phyloP scores from a whole-genome alignment of 2,113 vertebrate species.

The Empidonax alnorum region DNA sequence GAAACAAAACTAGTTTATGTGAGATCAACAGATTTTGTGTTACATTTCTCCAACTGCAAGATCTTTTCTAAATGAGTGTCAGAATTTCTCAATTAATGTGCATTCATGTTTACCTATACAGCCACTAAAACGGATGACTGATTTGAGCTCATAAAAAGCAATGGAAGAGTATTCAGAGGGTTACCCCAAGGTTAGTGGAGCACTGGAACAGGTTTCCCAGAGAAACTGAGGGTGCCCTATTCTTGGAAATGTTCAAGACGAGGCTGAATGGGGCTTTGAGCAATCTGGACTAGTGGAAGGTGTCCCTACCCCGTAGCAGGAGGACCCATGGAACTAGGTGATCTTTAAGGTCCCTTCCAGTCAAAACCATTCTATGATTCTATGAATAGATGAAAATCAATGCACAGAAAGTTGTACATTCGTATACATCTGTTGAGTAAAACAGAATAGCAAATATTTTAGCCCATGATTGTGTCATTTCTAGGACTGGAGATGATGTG shows the following conservation, averaged over 20 bases:
- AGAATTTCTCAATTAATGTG: background rate
- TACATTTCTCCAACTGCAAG: background rate
- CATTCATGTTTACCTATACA: background rate
- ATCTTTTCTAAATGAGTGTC: background rate
- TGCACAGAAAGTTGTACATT: background rate
- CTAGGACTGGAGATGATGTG: conserved; percentile 89
- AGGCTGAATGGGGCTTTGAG: background rate
- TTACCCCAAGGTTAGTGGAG: background rate
- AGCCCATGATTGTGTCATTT: background rate
- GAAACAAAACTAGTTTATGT: background rate
- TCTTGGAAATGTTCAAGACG: background rate
- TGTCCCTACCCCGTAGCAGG: background rate
- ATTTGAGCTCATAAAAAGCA: background rate
- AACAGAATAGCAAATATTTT: background rate
- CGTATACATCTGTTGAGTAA: background rate
- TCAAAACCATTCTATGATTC: background rate
- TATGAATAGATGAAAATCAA: background rate
- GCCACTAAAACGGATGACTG: background rate
- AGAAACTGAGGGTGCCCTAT: background rate
- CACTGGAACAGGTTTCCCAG: background rate
- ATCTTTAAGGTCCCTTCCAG: background rate
- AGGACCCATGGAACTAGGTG: background rate
- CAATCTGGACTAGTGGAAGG: background rate
- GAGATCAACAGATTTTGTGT: background rate
- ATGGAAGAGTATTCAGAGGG: background rate